These are phyloP conservation scores for Pipistrellus nathusii DNA, from an alignment of 2,797 vertebrate species.

Conservation along the genomic window DNA sequence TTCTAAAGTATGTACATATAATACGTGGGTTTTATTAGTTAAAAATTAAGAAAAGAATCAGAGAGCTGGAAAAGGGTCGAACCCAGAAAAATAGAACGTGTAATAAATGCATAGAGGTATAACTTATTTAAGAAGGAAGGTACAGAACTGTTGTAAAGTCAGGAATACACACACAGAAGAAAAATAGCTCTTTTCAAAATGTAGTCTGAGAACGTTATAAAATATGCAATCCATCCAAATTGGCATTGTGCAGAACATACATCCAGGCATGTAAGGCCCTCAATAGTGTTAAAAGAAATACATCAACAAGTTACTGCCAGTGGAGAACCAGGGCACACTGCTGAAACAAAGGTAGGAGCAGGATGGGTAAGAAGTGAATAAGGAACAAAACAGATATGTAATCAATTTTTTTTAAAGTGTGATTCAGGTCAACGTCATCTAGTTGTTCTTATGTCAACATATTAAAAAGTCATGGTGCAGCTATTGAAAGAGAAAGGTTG, in stretches of 20 bases:
- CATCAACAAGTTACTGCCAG: background rate
- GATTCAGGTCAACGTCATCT: background rate
- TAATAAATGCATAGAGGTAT: background rate
- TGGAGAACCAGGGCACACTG: background rate
- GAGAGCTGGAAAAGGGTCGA: background rate
- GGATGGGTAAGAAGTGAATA: background rate
- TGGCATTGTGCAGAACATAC: background rate
- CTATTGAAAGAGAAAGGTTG: background rate
- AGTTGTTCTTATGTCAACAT: constrained; percentile 17
- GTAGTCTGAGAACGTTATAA: constrained; percentile 21
- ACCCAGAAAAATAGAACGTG: background rate
- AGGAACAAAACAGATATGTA: background rate
- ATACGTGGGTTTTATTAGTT: constrained; percentile 3
- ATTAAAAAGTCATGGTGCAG: constrained; percentile 7
- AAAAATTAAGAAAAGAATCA: constrained; percentile 11
- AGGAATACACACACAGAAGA: background rate
- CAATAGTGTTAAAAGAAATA: constrained; percentile 28
- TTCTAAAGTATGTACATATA: background rate
- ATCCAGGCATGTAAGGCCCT: background rate
- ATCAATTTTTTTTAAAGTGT: background rate
- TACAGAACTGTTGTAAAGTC: background rate
- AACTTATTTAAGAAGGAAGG: constrained; percentile 4
- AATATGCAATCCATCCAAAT: background rate
- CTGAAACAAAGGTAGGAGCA: background rate
- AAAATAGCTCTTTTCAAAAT: constrained; percentile 45